Evolutionary conservation across 2,113 vertebrate species (phyloP).

Genomic region (Rhegmatorhina hoffmannsi): DNA sequence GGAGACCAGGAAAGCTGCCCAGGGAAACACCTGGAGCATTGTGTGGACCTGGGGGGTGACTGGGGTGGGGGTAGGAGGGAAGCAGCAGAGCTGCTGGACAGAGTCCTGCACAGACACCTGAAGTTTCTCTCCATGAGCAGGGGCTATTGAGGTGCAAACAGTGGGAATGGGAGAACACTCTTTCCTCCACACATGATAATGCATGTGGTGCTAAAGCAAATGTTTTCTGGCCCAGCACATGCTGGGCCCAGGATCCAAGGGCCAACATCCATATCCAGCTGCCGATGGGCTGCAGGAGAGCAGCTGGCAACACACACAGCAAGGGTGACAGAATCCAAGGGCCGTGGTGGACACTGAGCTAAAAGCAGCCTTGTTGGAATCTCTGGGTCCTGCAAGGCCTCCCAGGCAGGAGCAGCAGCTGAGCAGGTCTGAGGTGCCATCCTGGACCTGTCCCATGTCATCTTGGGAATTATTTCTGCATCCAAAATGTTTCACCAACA

Average conservation of each 20-base stretch:
- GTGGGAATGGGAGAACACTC: neutral
- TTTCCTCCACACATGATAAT: neutral
- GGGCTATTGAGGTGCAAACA: neutral
- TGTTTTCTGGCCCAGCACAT: neutral
- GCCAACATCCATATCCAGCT: neutral
- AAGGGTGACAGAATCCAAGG: neutral
- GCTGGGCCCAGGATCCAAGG: neutral
- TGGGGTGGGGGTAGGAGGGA: neutral
- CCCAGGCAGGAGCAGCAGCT: neutral
- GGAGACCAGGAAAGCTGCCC: neutral
- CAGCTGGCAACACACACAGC: neutral
- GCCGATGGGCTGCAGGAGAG: neutral
- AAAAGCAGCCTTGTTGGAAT: neutral
- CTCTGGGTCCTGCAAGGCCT: neutral
- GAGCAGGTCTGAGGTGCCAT: neutral
- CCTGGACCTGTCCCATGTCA: neutral
- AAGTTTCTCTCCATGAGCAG: neutral
- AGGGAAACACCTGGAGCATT: neutral
- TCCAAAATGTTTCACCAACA: neutral
- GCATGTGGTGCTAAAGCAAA: slow-evolving; percentile 4
- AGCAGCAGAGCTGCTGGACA: neutral
- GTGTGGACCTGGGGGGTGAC: neutral
- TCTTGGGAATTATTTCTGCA: neutral
- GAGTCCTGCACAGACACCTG: neutral
- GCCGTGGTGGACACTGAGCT: neutral